Conservation (phyloP, 2,797 vertebrate genomes). For the Acomys russatus region DNA sequence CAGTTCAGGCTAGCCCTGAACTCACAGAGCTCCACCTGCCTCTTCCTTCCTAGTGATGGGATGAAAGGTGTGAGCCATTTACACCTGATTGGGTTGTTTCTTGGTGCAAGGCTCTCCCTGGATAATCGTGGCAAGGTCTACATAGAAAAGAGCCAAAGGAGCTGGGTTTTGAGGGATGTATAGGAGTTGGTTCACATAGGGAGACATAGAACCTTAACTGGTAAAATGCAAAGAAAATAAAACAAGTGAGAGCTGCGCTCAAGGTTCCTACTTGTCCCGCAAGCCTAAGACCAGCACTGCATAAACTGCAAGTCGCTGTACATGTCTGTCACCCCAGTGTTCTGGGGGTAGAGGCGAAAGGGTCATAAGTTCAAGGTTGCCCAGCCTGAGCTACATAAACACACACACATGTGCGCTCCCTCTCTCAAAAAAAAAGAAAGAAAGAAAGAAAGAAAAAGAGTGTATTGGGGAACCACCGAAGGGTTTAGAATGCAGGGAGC, state of each 20-base stretch:
- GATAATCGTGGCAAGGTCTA: too few relatives aligned
- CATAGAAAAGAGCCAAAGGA: not conserved
- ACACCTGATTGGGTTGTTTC: not conserved
- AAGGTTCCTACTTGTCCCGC: not conserved
- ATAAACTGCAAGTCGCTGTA: too few relatives aligned
- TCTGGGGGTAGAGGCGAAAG: not conserved
- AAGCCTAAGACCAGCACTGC: not conserved
- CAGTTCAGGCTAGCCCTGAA: not conserved
- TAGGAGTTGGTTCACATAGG: not conserved
- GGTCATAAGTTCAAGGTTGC: too few relatives aligned
- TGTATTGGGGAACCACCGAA: too few relatives aligned
- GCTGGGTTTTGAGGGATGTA: conserved; percentile 16
- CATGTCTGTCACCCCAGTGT: not conserved
- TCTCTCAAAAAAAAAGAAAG: too few relatives aligned
- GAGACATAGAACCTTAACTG: not conserved
- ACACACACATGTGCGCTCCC: too few relatives aligned
- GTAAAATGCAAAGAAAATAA: not conserved
- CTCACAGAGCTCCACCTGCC: not conserved
- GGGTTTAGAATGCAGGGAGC: too few relatives aligned
- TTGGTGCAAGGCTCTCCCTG: not conserved
- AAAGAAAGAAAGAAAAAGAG: not conserved
- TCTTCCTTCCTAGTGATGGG: not conserved
- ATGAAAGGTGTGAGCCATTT: not conserved
- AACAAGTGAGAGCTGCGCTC: not conserved
- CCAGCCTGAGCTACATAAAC: not conserved